These are phyloP conservation scores for Drosophila eohydei DNA, from an alignment of 2,888 invertebrate species.

Conservation along the genomic window DNA sequence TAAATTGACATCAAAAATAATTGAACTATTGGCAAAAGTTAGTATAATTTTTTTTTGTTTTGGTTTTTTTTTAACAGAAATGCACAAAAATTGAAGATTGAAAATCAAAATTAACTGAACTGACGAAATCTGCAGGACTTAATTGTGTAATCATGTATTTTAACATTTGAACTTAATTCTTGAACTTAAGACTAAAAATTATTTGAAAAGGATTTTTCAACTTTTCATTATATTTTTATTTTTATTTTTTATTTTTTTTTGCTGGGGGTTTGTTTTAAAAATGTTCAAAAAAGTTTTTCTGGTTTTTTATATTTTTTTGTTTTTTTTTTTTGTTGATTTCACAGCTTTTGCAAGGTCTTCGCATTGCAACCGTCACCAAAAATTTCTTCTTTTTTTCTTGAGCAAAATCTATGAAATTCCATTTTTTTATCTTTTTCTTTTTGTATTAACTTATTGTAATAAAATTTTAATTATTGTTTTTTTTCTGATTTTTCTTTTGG, in stretches of 20 bases:
- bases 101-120: slow-evolving; percentile 28
- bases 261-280: slow-evolving; percentile 22
- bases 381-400: slow-evolving; percentile 33
- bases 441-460: slow-evolving; percentile 12
- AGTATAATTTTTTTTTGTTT: background rate
- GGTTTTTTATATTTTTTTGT: slow-evolving; percentile 10
- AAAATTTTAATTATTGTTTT: slow-evolving; percentile 1
- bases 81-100: slow-evolving; percentile 29
- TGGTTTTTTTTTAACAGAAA: slow-evolving; percentile 24
- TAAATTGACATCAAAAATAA: background rate
- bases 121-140: slow-evolving; percentile 25
- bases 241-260: background rate
- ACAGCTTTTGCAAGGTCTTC: slow-evolving; percentile 52
- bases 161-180: slow-evolving; percentile 26
- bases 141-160: slow-evolving; percentile 17
- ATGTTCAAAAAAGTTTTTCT: slow-evolving; percentile 26
- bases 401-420: slow-evolving; percentile 49
- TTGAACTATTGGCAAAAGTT: slow-evolving; percentile 7
- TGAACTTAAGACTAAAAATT: slow-evolving; percentile 45
- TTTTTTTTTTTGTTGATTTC: slow-evolving; percentile 32
- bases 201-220: slow-evolving; percentile 4
- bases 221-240: background rate
- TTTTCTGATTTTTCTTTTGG: slow-evolving; percentile 13
- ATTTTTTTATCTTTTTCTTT: slow-evolving; percentile 7
- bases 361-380: slow-evolving; percentile 52